Evolutionary conservation across 2,113 vertebrate species (phyloP).

Genomic region (Tragelaphus buxtoni): DNA sequence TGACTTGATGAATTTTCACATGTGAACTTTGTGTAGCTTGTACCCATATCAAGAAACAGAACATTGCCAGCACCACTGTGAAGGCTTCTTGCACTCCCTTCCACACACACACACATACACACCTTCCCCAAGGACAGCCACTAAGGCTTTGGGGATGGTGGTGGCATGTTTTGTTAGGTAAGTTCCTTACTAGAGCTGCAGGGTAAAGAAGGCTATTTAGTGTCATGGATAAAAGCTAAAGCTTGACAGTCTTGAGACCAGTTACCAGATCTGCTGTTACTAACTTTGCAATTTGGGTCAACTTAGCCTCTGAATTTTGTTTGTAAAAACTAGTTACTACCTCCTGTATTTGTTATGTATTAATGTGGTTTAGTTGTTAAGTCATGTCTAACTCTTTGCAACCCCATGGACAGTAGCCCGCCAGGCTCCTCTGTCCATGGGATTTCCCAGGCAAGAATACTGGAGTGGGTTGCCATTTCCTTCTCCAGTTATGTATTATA

Average conservation of each 20-base stretch:
- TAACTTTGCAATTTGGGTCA: background rate
- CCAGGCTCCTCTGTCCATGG: background rate
- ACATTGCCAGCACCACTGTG: background rate
- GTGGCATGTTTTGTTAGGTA: background rate
- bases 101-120: background rate
- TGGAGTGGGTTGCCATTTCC: background rate
- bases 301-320: slow-evolving; percentile 8
- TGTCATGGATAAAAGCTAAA: background rate
- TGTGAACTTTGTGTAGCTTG: background rate
- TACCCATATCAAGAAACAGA: background rate
- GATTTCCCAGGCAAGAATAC: background rate
- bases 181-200: background rate
- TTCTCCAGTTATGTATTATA: background rate
- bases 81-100: background rate
- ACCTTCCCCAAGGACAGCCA: background rate
- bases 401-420: background rate
- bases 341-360: background rate
- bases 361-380: background rate
- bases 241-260: background rate
- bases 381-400: background rate
- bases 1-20: background rate
- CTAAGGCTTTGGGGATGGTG: background rate
- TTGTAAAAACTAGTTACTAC: background rate
- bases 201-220: background rate
- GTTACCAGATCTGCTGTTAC: background rate